Conservation (phyloP, 2,113 vertebrate genomes). For the Mormoops blainvillei region DNA sequence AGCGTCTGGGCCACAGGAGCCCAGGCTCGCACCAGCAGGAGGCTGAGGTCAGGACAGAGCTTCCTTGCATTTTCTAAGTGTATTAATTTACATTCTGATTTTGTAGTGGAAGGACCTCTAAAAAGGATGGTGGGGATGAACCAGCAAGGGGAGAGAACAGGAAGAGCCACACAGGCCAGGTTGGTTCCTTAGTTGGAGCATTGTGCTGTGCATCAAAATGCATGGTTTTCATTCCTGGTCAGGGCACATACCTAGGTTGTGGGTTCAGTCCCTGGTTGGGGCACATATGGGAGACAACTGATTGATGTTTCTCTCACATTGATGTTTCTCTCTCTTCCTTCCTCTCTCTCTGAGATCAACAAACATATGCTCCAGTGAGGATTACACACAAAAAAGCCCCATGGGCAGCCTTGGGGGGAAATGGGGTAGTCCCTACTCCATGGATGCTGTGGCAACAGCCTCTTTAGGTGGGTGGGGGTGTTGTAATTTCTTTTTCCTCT, state of each 20-base stretch:
- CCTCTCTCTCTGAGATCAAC: no score
- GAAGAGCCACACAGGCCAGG: not conserved
- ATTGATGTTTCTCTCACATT: no score
- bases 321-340: no score
- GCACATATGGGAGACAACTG: no score
- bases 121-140: not conserved
- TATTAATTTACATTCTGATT: not conserved
- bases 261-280: no score
- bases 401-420: not conserved
- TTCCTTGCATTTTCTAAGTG: not conserved
- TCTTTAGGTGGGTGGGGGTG: not conserved
- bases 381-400: no score
- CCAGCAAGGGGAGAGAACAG: not conserved
- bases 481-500: not conserved
- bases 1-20: not conserved
- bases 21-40: not conserved
- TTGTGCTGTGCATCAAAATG: no score
- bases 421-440: not conserved
- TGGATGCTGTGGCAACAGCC: not conserved
- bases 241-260: no score
- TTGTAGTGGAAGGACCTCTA: not conserved
- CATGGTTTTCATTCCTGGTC: no score
- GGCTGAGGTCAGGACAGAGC: not conserved
- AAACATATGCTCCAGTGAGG: no score
- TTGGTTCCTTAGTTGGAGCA: no score